Percentiles rank a stretch among this genome's conserved stretches.
Conservation (phyloP, 2,113 vertebrate species). For the Glaucomys volans region DNA sequence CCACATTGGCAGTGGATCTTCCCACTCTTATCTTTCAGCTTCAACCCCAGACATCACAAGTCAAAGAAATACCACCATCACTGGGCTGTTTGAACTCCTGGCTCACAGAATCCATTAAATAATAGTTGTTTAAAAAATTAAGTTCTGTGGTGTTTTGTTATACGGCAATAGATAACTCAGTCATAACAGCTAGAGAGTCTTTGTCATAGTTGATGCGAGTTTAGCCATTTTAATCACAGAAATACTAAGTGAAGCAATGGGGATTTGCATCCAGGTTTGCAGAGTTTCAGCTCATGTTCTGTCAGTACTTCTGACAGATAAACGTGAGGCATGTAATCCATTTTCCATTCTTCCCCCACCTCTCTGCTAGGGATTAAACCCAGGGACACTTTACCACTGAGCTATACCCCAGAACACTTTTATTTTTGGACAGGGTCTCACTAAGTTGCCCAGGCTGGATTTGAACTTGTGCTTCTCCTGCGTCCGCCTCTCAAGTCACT, state of each 20-base stretch:
- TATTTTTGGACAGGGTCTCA: too few species aligned
- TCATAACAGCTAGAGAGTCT: not conserved
- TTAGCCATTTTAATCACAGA: not conserved
- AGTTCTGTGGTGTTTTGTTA: not conserved
- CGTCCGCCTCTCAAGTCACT: too few species aligned
- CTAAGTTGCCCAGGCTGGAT: too few species aligned
- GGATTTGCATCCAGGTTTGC: not conserved
- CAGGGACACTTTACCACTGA: too few species aligned
- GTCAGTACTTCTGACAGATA: not conserved
- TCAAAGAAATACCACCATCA: not conserved
- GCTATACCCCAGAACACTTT: too few species aligned
- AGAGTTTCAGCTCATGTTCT: not conserved
- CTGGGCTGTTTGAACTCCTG: not conserved
- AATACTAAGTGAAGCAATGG: not conserved
- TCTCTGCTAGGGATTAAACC: too few species aligned
- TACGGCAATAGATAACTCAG: not conserved
- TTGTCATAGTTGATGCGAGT: not conserved
- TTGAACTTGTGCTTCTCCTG: too few species aligned
- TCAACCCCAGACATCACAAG: not conserved
- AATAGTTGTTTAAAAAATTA: not conserved
- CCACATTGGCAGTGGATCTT: not conserved
- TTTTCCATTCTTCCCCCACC: not conserved
- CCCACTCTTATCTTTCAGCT: not conserved
- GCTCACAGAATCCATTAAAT: not conserved
- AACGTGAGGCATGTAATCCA: not conserved